Conservation (phyloP, 2,888 invertebrate genomes). For the Tyria jacobaeae region DNA sequence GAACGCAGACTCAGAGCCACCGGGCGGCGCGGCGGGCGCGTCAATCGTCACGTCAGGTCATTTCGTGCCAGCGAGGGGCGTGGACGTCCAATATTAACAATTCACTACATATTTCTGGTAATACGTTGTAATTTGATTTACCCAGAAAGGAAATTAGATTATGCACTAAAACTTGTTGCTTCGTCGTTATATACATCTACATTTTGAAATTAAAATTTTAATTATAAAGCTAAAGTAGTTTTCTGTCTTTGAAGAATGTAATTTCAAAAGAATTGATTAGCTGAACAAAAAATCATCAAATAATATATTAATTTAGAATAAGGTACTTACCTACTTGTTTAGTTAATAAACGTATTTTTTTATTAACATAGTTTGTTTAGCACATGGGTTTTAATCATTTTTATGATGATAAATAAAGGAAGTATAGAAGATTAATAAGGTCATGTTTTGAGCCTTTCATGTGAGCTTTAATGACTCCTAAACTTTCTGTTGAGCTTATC, state of each 20-base stretch:
- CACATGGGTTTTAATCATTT: too few species aligned
- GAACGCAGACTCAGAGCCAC: constrained; percentile 30
- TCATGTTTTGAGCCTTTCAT: neutral
- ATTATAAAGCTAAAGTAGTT: too few species aligned
- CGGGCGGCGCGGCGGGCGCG: constrained; percentile 18
- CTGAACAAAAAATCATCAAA: too few species aligned
- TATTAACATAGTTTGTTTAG: too few species aligned
- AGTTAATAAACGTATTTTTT: too few species aligned
- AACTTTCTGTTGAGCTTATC: neutral
- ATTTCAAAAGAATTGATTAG: too few species aligned
- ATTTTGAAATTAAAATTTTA: too few species aligned
- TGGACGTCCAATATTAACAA: constrained; percentile 21
- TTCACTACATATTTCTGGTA: constrained; percentile 16
- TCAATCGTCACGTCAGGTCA: constrained; percentile 26
- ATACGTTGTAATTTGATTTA: constrained; percentile 1
- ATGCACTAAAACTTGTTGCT: neutral
- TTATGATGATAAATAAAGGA: neutral
- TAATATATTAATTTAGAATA: too few species aligned
- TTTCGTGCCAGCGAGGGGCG: constrained; percentile 35
- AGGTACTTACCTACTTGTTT: neutral
- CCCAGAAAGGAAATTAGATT: constrained; percentile 8
- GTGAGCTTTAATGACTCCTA: neutral
- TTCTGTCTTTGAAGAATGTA: too few species aligned
- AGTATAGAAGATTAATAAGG: neutral
- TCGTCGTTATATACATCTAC: neutral